Evolutionary conservation across 1,140 invertebrate genomes (phyloP).

Genomic region (Drosophila setifemur): DNA sequence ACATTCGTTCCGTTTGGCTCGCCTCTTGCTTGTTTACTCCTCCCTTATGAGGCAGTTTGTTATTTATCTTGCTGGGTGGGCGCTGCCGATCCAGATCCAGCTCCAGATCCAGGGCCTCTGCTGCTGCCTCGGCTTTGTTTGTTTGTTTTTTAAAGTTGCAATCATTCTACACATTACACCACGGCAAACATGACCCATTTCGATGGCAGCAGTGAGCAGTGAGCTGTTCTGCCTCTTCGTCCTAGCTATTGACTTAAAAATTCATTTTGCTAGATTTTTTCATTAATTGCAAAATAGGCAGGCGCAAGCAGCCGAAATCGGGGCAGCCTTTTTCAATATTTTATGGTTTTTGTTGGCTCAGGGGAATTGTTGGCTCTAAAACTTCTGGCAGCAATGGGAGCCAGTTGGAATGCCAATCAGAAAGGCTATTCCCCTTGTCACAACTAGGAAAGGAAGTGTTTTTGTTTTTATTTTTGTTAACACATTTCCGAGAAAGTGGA

Average conservation of each 20-base stretch:
- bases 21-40: slow-evolving; percentile 45
- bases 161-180: slow-evolving; percentile 80
- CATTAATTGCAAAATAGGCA: slow-evolving; percentile 72
- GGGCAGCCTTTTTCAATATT: slow-evolving; percentile 52
- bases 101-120: not conserved
- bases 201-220: slow-evolving; percentile 9
- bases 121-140: slow-evolving; percentile 41
- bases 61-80: slow-evolving; percentile 30
- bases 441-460: slow-evolving; percentile 2
- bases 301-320: slow-evolving; percentile 11
- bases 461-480: slow-evolving; percentile 2
- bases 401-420: slow-evolving; percentile 29
- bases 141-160: slow-evolving; percentile 79
- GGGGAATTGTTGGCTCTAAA: slow-evolving; percentile 25
- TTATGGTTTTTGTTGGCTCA: slow-evolving; percentile 53
- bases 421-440: slow-evolving; percentile 22
- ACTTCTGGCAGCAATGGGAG: slow-evolving; percentile 11
- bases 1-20: slow-evolving; percentile 30
- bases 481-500: slow-evolving; percentile 5
- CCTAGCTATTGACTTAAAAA: slow-evolving; percentile 58
- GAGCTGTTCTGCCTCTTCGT: not conserved
- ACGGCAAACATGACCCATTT: slow-evolving; percentile 78
- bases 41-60: slow-evolving; percentile 30
- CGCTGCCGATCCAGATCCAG: slow-evolving; percentile 3
- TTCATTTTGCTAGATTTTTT: slow-evolving; percentile 71